These are phyloP conservation scores for Pyrocephalus nanus DNA, from an alignment of 2,797 vertebrate species.

Conservation along the genomic window DNA sequence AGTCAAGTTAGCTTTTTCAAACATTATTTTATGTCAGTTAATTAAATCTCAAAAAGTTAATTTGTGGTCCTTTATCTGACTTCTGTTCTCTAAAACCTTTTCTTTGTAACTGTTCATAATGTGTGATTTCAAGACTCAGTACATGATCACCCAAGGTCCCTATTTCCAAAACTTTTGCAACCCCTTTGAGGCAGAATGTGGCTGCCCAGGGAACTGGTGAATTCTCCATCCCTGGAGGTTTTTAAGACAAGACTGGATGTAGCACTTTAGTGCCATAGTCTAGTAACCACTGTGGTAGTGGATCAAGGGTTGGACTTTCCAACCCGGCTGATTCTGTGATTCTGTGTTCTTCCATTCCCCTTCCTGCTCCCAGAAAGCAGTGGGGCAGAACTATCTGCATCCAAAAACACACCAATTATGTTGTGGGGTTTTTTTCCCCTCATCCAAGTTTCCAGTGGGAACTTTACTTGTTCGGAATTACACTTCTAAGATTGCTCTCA, in stretches of 20 bases:
- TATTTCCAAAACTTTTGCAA: not conserved
- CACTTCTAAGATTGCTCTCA: not conserved
- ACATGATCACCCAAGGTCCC: not conserved
- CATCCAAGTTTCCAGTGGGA: not conserved
- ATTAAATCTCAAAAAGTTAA: not conserved
- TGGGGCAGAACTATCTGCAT: not conserved
- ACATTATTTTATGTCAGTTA: not conserved
- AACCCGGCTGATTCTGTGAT: no score
- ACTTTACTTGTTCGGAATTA: not conserved
- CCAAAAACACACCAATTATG: not conserved
- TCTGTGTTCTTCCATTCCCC: not conserved
- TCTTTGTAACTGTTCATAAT: not conserved
- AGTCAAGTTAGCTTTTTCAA: not conserved
- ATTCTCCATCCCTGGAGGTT: no score
- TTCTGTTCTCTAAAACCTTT: not conserved
- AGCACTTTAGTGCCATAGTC: no score
- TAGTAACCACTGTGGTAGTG: no score
- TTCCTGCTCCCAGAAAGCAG: not conserved
- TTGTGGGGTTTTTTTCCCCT: accelerated
- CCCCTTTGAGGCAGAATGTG: not conserved
- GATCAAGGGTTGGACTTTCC: no score
- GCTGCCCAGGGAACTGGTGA: no score
- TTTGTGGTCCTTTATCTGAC: not conserved
- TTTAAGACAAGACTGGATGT: no score
- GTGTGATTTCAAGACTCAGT: not conserved